Percentiles rank a stretch among this genome's conserved stretches.
phyloP scores from a whole-genome alignment of 1,140 invertebrate species.

The Temnothorax longispinosus region DNA sequence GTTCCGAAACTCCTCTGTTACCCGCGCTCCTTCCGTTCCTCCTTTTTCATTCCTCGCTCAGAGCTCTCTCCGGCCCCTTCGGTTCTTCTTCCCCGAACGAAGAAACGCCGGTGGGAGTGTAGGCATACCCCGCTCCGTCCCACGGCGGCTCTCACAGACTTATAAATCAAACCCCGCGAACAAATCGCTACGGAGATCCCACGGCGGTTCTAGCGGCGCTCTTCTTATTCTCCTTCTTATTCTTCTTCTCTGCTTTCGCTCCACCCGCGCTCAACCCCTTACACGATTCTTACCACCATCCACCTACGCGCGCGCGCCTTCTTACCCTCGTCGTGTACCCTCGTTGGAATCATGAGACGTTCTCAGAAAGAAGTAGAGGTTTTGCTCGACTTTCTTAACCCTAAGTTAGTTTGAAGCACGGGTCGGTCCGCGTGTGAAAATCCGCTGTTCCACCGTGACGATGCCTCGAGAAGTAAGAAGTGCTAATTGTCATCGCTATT shows the following conservation, averaged over 20 bases:
- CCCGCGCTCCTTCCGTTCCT: constrained; percentile 38
- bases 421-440: not conserved
- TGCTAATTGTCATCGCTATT: constrained; percentile 28
- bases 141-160: constrained; percentile 70
- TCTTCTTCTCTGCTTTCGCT: not conserved
- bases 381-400: constrained; percentile 18
- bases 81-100: constrained; percentile 12
- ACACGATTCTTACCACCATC: constrained; percentile 42
- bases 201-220: constrained; percentile 51
- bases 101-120: constrained; percentile 39
- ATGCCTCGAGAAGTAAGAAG: constrained; percentile 15
- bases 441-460: not conserved
- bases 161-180: constrained; percentile 80
- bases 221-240: constrained; percentile 49
- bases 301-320: constrained; percentile 18
- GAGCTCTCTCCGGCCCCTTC: constrained; percentile 2
- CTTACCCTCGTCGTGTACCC: not conserved
- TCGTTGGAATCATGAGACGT: not conserved
- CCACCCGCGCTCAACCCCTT: not conserved
- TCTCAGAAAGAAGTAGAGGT: constrained; percentile 5
- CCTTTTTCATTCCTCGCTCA: constrained; percentile 33
- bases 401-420: constrained; percentile 18
- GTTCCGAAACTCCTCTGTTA: constrained; percentile 63
- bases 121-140: constrained; percentile 28
- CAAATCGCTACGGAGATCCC: constrained; percentile 76